These are phyloP conservation scores for Octomys mimax DNA, from an alignment of 2,797 vertebrate species.

Conservation along the genomic window DNA sequence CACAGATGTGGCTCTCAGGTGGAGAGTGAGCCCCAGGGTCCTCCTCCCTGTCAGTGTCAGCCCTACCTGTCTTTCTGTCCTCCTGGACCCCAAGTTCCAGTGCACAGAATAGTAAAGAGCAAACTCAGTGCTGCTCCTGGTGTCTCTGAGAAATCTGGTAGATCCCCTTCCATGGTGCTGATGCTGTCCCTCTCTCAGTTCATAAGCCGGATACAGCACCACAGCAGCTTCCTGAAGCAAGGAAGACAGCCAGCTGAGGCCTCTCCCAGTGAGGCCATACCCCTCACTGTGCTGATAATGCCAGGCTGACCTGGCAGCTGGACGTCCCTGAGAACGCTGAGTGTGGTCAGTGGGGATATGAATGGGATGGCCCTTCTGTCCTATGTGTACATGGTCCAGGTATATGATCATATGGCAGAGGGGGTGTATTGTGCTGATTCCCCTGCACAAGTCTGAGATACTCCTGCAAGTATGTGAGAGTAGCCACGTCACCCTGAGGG, in stretches of 20 bases:
- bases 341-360: background rate
- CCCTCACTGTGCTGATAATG: background rate
- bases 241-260: background rate
- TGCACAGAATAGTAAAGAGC: background rate
- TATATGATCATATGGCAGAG: background rate
- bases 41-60: background rate
- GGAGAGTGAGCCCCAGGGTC: background rate
- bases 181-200: background rate
- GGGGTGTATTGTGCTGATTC: background rate
- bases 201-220: background rate
- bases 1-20: conserved; percentile 46
- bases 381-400: background rate
- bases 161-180: background rate
- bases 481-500: conserved; percentile 30
- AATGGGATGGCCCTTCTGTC: background rate
- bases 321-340: background rate
- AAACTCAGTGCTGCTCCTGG: background rate
- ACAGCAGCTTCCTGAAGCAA: background rate
- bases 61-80: background rate
- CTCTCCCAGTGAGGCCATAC: background rate
- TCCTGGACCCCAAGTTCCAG: background rate
- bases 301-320: background rate
- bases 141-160: background rate
- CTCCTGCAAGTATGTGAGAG: background rate
- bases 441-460: background rate